These are phyloP conservation scores for Lathamus discolor DNA, from an alignment of 2,113 vertebrate species.

Conservation along the genomic window DNA sequence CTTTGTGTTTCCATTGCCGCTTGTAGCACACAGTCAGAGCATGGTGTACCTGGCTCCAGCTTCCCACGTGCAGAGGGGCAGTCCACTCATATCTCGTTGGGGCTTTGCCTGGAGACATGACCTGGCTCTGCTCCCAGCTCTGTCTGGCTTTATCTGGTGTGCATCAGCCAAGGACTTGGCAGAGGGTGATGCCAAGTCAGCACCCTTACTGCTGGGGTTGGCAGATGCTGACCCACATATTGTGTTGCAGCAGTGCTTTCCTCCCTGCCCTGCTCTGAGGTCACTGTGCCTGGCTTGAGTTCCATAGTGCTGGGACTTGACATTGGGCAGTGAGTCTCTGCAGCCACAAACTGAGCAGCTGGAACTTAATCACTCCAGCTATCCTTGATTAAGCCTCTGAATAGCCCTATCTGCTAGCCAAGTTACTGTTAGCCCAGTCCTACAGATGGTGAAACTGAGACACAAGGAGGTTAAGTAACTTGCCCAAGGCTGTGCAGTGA, in stretches of 20 bases:
- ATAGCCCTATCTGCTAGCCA: not conserved
- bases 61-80: not conserved
- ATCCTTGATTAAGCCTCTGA: slow-evolving; percentile 56
- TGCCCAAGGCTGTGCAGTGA: slow-evolving; percentile 48
- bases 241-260: not conserved
- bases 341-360: slow-evolving; percentile 26
- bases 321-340: not conserved
- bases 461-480: slow-evolving; percentile 34
- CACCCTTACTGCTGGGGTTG: not conserved
- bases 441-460: slow-evolving; percentile 58
- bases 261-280: not conserved
- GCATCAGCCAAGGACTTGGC: not conserved
- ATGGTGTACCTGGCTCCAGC: not conserved
- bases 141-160: not conserved
- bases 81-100: accelerated
- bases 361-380: slow-evolving; percentile 60
- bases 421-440: slow-evolving; percentile 11
- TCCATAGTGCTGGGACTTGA: not conserved
- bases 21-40: not conserved
- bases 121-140: not conserved
- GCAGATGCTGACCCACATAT: not conserved
- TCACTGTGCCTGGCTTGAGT: accelerated
- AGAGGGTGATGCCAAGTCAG: not conserved
- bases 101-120: not conserved
- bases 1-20: not conserved